Evolutionary conservation across 2,113 vertebrate genomes (phyloP), one percentile per base, ranked within the genome.

Genomic region (Saguinus midas): DNA sequence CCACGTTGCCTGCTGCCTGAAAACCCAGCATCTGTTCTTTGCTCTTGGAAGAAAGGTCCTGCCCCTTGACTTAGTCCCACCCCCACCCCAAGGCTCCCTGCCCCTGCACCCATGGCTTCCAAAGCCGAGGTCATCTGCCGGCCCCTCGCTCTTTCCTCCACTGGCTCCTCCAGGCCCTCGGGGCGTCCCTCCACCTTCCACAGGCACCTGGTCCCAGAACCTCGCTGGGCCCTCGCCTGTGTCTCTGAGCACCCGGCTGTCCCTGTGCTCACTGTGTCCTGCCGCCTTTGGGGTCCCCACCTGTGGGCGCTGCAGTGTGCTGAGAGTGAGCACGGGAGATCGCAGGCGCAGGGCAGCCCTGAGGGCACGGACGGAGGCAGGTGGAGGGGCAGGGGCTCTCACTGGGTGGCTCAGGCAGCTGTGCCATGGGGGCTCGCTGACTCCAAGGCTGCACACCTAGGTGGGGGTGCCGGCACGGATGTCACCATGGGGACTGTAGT

Each of bases 61-160:
- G 37, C 4, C 29, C 21, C 14, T 12, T 11, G 52, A 9, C 1
- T 9, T 21, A 40, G 40, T 17, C n/a, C 35, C 52, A 14, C 37
- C 70, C 35, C n/a, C 37, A 61, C 25, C 58, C 25, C 58, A 61
- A 12, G 4, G 70, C 70, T 23, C 70, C 37, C n/a, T 40, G 5
- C 3, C 72, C 21, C 72, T 13, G 4, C 11, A 70, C 66, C 35
- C 18, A 8, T 70, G 66, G 66, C n/a, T 37, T 21, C 72, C 72
- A 43, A 75, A 75, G 23, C 37, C 23, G 0, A 14, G n/a, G 6
- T 43, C 13, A 3, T 21, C 5, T 32, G n/a, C 11, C 48, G 5
- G 21, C 35, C 6, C 61, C 64, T 68, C 0, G 0, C 7, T 3
- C 4, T 58, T 8, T 45, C 50, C 1, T 4, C 4, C 37, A 6